Percentiles rank a stretch among this genome's conserved stretches.
Evolutionary conservation across 2,797 vertebrate species (phyloP).

Genomic region (Syndactyla subalaris): DNA sequence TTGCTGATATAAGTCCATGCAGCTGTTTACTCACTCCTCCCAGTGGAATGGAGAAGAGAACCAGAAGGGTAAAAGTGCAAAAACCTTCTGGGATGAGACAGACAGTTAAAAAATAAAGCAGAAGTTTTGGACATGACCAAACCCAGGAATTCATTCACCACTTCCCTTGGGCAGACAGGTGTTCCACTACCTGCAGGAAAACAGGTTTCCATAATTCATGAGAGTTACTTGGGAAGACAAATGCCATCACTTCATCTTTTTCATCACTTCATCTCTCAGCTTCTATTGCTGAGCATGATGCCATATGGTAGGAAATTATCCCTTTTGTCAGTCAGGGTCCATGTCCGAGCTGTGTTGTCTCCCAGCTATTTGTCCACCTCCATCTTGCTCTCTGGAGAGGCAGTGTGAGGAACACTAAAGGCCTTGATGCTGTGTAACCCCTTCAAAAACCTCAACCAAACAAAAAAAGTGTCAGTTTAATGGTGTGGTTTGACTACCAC

Average conservation of each 20-base stretch:
- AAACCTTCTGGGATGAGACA: not conserved
- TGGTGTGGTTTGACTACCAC: not conserved
- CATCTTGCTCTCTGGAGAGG: fast-evolving
- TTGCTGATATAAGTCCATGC: fast-evolving
- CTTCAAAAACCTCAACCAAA: not conserved
- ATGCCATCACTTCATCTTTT: not conserved
- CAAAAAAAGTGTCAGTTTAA: not conserved
- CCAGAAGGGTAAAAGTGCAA: not conserved
- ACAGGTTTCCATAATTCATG: not conserved
- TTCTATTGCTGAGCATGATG: not conserved
- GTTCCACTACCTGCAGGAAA: not conserved
- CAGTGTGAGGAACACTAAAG: not conserved
- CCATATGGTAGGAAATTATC: no score
- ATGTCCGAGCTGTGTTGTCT: not conserved
- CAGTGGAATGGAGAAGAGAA: not conserved
- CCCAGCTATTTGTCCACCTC: not conserved
- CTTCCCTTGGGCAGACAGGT: not conserved
- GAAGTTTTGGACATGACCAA: not conserved
- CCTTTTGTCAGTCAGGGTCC: not conserved
- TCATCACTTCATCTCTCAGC: not conserved
- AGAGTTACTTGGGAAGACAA: not conserved
- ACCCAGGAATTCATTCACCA: not conserved
- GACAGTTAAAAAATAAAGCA: not conserved
- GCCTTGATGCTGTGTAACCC: not conserved
- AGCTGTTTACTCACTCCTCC: fast-evolving